Base-by-base conservation (phyloP, 2,797 vertebrate species). In the Ceryle rudis region DNA sequence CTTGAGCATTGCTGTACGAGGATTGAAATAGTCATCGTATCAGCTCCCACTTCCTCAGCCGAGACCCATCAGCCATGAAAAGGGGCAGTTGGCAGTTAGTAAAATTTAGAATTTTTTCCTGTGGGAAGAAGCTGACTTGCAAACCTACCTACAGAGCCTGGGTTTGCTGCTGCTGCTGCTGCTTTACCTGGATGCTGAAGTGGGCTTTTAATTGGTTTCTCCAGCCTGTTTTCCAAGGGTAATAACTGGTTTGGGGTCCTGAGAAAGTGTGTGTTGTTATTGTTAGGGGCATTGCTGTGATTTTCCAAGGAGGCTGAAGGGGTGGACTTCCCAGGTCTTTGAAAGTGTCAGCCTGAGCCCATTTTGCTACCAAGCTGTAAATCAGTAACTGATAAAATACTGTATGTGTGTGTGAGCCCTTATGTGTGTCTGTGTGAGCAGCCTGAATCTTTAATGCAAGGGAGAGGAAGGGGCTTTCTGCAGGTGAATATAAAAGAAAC, bases 381-480 rank as follows among this genome's bases (percentile, higher is more conserved):
- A 93, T 89, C 89, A 83, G 94, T 49, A 41, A 75, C 81, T 77
- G 91, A 81, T 95, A 91, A 91, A 93, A 84, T 44, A 42, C 73
- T 18, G 84, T 18, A 29, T 78, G 52, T 46, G 51, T 72, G 62
- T 70, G 86, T 60, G 89, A 85, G 61, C 84, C 64, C 64, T 70
- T 12, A 4, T 10, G 79, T 41, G 87, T 78, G 82, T 91, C 72
- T 33, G 61, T 23, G 54, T 8, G 69, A 93, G 87, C 91, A 47
- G 69, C 57, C 85, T 95, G 94, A 93, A 94, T 96, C 94, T 96
- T 95, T 95, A 95, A 95, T 95, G 95, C 70, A 18, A 51, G 62
- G 57, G n/a, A 94, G 95, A 95, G 75, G 94, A 95, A 88, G 82
- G 91, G 86, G 58, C 72, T 91, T 91, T 94, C 93, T 95, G 82